Evolutionary conservation across 1,140 invertebrate species (phyloP).

Genomic region (Bradynema listronoti): DNA sequence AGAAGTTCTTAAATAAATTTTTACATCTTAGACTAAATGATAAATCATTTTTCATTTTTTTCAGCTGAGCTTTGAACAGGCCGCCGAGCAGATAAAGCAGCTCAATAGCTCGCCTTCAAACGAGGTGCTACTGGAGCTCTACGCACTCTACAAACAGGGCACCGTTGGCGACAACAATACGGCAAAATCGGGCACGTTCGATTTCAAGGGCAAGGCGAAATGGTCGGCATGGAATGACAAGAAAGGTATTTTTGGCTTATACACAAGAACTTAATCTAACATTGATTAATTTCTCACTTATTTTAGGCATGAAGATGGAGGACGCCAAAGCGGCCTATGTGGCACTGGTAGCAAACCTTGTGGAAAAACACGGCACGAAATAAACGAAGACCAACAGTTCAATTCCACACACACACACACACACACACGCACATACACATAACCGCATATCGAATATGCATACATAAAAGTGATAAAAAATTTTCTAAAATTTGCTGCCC

Average conservation of each 20-base stretch:
- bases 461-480: no score
- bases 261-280: slow-evolving; percentile 4
- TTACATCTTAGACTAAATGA: no score
- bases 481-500: no score
- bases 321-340: slow-evolving; percentile 78
- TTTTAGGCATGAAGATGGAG: slow-evolving; percentile 62
- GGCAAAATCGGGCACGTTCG: slow-evolving; percentile 74
- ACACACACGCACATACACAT: no score
- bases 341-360: slow-evolving; percentile 68
- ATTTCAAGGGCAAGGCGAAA: slow-evolving; percentile 90
- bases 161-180: slow-evolving; percentile 36
- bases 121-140: slow-evolving; percentile 75
- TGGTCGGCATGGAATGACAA: slow-evolving; percentile 83
- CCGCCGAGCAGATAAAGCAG: slow-evolving; percentile 58
- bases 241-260: slow-evolving; percentile 68
- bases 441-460: no score
- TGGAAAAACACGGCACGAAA: slow-evolving; percentile 49
- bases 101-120: slow-evolving; percentile 71
- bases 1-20: no score
- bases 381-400: no score
- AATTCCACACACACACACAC: no score
- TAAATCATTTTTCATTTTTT: no score
- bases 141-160: slow-evolving; percentile 78
- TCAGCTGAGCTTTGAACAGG: slow-evolving; percentile 20
- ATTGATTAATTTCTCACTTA: neutral